Conservation (phyloP, 2,888 invertebrate genomes). For the Flabesymbios commensalis region DNA sequence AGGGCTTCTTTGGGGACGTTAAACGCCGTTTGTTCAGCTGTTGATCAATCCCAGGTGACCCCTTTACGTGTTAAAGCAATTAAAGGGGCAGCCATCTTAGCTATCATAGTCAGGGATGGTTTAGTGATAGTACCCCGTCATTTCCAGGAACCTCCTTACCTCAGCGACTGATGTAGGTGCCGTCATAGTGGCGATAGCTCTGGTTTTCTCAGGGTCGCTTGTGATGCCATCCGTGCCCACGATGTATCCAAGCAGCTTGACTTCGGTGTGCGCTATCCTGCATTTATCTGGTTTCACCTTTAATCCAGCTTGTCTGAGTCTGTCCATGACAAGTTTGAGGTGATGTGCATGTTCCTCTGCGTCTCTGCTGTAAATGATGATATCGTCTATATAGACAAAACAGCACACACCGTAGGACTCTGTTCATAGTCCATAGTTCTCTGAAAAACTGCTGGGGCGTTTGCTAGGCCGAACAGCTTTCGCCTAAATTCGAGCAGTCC, state of each 20-base stretch:
- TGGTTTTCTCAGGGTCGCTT: slow-evolving; percentile 24
- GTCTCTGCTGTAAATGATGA: not conserved
- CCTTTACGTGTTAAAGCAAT: too few species aligned
- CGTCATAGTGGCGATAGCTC: slow-evolving; percentile 3
- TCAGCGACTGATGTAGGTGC: too few species aligned
- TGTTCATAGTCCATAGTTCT: not conserved
- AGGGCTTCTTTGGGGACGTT: too few species aligned
- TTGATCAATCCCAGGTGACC: too few species aligned
- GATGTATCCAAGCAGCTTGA: slow-evolving; percentile 29
- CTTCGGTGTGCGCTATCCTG: too few species aligned
- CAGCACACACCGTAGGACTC: not conserved
- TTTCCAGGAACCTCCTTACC: too few species aligned
- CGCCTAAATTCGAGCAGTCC: slow-evolving; percentile 20
- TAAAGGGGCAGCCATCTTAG: too few species aligned
- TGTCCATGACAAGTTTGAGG: not conserved
- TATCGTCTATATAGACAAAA: not conserved
- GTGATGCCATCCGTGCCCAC: slow-evolving; percentile 22
- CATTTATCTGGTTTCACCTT: too few species aligned
- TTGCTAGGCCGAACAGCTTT: slow-evolving; percentile 27
- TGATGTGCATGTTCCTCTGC: not conserved
- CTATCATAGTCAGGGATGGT: too few species aligned
- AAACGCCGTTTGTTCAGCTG: too few species aligned
- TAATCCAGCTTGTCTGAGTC: not conserved
- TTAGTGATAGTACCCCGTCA: too few species aligned
- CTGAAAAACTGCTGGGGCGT: slow-evolving; percentile 23